Percentiles rank a stretch among this genome's conserved stretches.
Evolutionary conservation across 2,888 invertebrate genomes (phyloP).

Genomic region (Celastrina argiolus): DNA sequence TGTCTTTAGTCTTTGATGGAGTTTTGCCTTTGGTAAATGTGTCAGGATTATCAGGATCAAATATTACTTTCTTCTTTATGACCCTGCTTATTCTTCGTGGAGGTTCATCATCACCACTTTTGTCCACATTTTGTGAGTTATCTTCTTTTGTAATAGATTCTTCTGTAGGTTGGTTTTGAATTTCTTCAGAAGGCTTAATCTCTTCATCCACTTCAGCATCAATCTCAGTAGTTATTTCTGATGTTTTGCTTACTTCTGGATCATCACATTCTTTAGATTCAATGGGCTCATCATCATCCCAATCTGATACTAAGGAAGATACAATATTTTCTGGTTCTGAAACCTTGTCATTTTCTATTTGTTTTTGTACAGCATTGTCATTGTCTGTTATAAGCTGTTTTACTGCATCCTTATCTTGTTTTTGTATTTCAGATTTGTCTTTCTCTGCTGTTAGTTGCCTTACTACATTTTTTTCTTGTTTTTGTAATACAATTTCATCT

Average conservation of each 20-base stretch:
- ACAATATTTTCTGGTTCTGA: slow-evolving; percentile 56
- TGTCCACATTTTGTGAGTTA: slow-evolving; percentile 41
- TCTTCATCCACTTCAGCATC: neutral
- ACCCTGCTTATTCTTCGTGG: slow-evolving; percentile 71
- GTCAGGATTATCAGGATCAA: slow-evolving; percentile 82
- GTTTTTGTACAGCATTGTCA: slow-evolving; percentile 26
- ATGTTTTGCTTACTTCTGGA: slow-evolving; percentile 22
- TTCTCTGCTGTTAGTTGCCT: slow-evolving; percentile 31
- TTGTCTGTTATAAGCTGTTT: slow-evolving; percentile 31
- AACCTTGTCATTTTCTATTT: slow-evolving; percentile 31
- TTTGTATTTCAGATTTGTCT: slow-evolving; percentile 27
- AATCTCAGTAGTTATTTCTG: slow-evolving; percentile 39
- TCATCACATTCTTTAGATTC: slow-evolving; percentile 41
- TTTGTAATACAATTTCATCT: slow-evolving; percentile 27
- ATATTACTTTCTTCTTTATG: slow-evolving; percentile 85
- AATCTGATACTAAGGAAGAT: slow-evolving; percentile 74
- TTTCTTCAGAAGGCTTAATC: slow-evolving; percentile 33
- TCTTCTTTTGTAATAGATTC: slow-evolving; percentile 45
- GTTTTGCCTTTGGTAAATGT: slow-evolving; percentile 67
- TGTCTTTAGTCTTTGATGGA: slow-evolving; percentile 45
- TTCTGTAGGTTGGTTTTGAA: slow-evolving; percentile 40
- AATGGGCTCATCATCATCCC: slow-evolving; percentile 64
- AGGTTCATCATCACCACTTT: slow-evolving; percentile 51
- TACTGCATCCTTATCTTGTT: slow-evolving; percentile 28
- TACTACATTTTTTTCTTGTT: slow-evolving; percentile 28